phyloP scores from a whole-genome alignment of 2,888 invertebrate species.

The Odontocolon sp. region DNA sequence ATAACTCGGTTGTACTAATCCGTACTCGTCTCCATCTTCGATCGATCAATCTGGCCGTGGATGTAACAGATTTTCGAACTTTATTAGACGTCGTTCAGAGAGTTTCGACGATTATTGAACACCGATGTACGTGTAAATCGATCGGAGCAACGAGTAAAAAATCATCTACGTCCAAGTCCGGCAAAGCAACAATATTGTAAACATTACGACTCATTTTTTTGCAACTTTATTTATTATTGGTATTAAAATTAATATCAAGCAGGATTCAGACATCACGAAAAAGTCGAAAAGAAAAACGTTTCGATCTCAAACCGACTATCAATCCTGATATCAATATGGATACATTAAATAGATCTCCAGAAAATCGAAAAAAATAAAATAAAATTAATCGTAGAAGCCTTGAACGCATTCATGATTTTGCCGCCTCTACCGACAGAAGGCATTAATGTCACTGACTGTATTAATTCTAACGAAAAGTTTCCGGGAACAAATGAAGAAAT shows the following conservation, averaged over 20 bases:
- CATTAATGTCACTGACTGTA: too few relatives aligned
- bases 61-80: constrained; percentile 4
- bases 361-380: too few relatives aligned
- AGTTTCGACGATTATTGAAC: not conserved
- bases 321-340: too few relatives aligned
- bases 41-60: not conserved
- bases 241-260: not conserved
- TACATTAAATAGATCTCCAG: too few relatives aligned
- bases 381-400: too few relatives aligned
- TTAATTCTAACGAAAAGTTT: constrained; percentile 57
- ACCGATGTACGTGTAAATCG: not conserved
- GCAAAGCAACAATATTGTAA: not conserved
- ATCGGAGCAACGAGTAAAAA: not conserved
- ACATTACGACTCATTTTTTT: constrained; percentile 15
- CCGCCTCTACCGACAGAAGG: too few relatives aligned
- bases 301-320: too few relatives aligned
- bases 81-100: not conserved
- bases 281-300: too few relatives aligned
- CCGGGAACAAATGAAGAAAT: constrained; percentile 53
- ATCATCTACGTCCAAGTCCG: not conserved
- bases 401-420: too few relatives aligned
- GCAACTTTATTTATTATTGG: not conserved
- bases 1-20: not conserved
- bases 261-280: not conserved
- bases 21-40: not conserved